Evolutionary conservation across 2,113 vertebrate species (phyloP), one percentile per base, ranked within the genome.

Genomic region (Passer domesticus): DNA sequence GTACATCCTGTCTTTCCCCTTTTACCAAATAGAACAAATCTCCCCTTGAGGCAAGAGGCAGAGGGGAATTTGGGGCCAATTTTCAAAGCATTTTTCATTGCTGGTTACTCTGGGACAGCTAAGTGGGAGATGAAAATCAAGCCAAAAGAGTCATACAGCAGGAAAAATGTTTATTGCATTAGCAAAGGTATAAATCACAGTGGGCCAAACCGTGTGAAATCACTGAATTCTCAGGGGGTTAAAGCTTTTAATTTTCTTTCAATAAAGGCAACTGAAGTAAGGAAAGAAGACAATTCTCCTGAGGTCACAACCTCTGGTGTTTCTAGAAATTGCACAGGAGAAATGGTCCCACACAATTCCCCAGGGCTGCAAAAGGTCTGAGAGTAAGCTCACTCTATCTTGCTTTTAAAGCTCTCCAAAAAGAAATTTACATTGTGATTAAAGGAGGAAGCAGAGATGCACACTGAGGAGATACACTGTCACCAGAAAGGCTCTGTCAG

Each of bases 161-260:
- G 72, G 69, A 77, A 90, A 95, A 94, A 88, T 43, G 60, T 63
- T 93, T 87, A 82, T 90, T 81, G 66, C 74, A 66, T 93, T 93
- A 86, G 62, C 66, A 73, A 86, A 93, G 66, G 90, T 94, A 89
- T 92, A 92, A 96, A 92, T 92, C 92, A 94, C 37, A 64, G 13
- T 33, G 22, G 66, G 30, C 49, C 80, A 72, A 87, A 90, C 66
- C 0, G 11, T 90, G 68, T 90, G 88, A 95, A 96, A 86, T 75
- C 60, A 68, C 21, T 7, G 44, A 81, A 83, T 92, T 86, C 46
- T 92, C 19, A 18, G 25, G 37, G 18, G 11, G 4, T 62, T 90
- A 77, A 83, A 83, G 76, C 55, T 92, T 96, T 94, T 93, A 39
- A n/a, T 88, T 93, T 88, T 78, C 7, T 78, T 93, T 79, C 69